Evolutionary conservation across 2,113 vertebrate species (phyloP).

Genomic region (Crotalus viridis): DNA sequence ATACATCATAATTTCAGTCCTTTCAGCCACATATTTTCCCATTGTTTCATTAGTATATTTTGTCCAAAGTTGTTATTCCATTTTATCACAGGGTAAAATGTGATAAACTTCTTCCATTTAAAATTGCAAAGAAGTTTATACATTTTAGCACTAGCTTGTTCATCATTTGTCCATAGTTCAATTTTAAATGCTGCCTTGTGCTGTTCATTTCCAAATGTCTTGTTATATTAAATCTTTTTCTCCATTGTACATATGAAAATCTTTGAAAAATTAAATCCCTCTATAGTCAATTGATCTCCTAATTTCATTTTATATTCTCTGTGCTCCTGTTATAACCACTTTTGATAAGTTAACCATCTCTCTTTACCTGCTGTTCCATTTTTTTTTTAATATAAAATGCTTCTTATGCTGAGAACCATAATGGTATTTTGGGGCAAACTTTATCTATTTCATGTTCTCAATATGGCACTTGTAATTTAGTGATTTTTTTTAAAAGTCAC

Average conservation of each 20-base stretch:
- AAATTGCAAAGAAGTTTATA: neutral
- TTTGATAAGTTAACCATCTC: neutral
- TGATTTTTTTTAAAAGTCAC: neutral
- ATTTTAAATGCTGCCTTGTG: neutral
- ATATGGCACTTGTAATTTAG: neutral
- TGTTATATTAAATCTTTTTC: neutral
- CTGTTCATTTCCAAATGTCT: neutral
- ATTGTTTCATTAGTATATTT: neutral
- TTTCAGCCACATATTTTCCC: neutral
- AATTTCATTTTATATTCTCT: neutral
- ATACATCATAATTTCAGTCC: neutral
- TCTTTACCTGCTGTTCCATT: neutral
- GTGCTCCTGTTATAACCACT: neutral
- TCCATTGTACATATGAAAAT: neutral
- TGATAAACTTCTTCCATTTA: neutral
- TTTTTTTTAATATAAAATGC: neutral
- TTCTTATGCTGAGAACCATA: neutral
- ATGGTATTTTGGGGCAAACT: neutral
- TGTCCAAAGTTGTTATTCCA: neutral
- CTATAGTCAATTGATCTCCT: neutral
- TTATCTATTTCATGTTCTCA: neutral
- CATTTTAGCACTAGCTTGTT: neutral
- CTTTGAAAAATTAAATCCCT: neutral
- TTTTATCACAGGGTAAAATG: neutral
- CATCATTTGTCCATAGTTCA: neutral